Conservation (phyloP, 2,888 invertebrate species). For the Ceratothoa steindachneri region DNA sequence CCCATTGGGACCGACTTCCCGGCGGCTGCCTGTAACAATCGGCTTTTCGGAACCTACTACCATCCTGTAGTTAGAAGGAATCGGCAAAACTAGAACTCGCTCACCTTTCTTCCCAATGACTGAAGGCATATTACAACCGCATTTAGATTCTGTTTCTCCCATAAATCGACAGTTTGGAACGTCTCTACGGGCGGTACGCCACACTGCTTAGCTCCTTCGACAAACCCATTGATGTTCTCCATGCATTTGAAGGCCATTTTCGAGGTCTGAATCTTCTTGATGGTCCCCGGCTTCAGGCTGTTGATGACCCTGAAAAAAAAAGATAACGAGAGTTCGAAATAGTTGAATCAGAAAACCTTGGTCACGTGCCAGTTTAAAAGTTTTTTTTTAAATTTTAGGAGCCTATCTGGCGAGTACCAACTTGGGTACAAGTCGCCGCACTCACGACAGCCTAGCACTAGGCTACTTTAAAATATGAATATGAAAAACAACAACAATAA, state of each 20-base stretch:
- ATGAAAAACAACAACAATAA: neutral
- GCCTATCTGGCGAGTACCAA: too few species aligned
- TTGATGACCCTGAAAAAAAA: slow-evolving; percentile 63
- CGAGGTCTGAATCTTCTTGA: slow-evolving; percentile 87
- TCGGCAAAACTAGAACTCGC: too few species aligned
- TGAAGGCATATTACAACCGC: slow-evolving; percentile 92
- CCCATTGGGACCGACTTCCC: too few species aligned
- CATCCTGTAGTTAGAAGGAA: too few species aligned
- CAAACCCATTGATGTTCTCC: slow-evolving; percentile 95
- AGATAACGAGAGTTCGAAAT: too few species aligned
- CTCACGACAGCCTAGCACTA: too few species aligned
- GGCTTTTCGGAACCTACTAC: too few species aligned
- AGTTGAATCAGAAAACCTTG: too few species aligned
- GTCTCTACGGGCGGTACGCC: slow-evolving; percentile 92
- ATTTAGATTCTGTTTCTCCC: slow-evolving; percentile 93
- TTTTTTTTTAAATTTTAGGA: neutral
- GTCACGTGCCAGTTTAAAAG: neutral
- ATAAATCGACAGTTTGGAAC: slow-evolving; percentile 95
- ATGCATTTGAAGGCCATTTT: slow-evolving; percentile 93
- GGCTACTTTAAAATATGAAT: too few species aligned
- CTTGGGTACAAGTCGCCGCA: too few species aligned
- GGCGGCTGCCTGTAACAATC: too few species aligned
- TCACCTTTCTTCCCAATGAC: slow-evolving; percentile 89
- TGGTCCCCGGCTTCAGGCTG: slow-evolving; percentile 73
- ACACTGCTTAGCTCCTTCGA: slow-evolving; percentile 73